Percentiles rank a stretch among this genome's conserved stretches.
Evolutionary conservation across 2,888 invertebrate species (phyloP).

Genomic region (Matsumyia berberina): DNA sequence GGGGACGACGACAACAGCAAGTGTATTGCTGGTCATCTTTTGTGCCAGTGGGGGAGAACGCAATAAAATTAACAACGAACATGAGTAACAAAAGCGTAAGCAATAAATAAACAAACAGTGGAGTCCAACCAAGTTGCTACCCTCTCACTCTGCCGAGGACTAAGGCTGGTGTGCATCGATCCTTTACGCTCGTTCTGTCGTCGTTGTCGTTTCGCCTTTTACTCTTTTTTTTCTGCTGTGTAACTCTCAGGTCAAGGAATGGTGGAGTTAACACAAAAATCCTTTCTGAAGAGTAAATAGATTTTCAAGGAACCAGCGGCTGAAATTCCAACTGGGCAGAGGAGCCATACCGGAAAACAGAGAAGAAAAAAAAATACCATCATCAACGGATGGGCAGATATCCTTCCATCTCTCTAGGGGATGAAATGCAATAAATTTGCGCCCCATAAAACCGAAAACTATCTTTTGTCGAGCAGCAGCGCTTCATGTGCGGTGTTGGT

Average conservation of each 20-base stretch:
- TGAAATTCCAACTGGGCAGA: constrained; percentile 63
- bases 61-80: constrained; percentile 77
- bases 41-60: constrained; percentile 73
- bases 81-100: constrained; percentile 75
- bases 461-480: constrained; percentile 65
- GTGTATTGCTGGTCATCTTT: constrained; percentile 66
- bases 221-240: constrained; percentile 28
- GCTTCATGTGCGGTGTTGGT: constrained; percentile 56
- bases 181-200: constrained; percentile 26
- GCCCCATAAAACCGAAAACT: constrained; percentile 82
- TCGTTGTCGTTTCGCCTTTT: constrained; percentile 12
- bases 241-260: constrained; percentile 70
- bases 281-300: constrained; percentile 68
- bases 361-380: constrained; percentile 27
- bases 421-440: constrained; percentile 82
- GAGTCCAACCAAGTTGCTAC: constrained; percentile 33
- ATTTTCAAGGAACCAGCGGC: constrained; percentile 55
- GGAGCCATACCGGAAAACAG: constrained; percentile 33
- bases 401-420: constrained; percentile 72
- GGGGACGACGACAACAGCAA: neutral
- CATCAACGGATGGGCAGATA: constrained; percentile 54
- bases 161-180: constrained; percentile 48
- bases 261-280: constrained; percentile 67
- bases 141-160: neutral
- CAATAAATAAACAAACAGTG: constrained; percentile 69